A percentile compares a stretch with the other conserved stretches of the same genome.
Conservation (phyloP, 2,888 invertebrate species). For the Philhelius pedissequus region DNA sequence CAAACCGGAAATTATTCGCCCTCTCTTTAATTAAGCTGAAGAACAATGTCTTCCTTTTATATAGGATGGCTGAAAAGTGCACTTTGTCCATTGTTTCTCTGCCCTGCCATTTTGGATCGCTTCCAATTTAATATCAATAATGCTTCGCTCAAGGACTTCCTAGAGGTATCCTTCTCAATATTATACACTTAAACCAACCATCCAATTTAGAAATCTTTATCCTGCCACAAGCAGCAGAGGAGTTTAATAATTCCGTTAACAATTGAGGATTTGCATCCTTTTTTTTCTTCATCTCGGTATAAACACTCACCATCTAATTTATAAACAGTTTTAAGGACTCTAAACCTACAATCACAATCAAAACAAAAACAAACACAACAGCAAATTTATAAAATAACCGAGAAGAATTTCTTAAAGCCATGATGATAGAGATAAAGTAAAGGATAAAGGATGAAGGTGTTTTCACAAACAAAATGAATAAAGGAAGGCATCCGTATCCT, state of each 20-base stretch:
- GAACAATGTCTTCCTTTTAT: background rate
- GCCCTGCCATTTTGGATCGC: background rate
- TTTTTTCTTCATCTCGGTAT: background rate
- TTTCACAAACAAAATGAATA: conserved; percentile 29
- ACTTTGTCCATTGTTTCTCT: background rate
- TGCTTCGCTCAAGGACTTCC: background rate
- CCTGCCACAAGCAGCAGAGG: background rate
- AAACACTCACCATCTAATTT: background rate
- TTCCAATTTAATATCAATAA: conserved; percentile 15
- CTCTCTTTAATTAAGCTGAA: background rate
- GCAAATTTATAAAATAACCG: background rate
- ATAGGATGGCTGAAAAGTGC: background rate
- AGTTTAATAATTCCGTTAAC: background rate
- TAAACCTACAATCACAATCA: background rate
- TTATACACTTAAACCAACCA: background rate
- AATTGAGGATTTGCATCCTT: background rate
- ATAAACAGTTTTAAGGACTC: background rate
- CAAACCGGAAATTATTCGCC: background rate
- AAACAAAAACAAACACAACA: background rate
- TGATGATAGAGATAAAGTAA: conserved; percentile 20
- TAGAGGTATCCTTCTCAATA: background rate
- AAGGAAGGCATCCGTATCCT: background rate
- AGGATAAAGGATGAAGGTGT: conserved; percentile 52
- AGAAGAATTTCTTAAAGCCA: conserved; percentile 16
- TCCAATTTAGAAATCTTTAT: background rate